phyloP scores from a whole-genome alignment of 1,140 invertebrate species.

The Megalopta genalis region DNA sequence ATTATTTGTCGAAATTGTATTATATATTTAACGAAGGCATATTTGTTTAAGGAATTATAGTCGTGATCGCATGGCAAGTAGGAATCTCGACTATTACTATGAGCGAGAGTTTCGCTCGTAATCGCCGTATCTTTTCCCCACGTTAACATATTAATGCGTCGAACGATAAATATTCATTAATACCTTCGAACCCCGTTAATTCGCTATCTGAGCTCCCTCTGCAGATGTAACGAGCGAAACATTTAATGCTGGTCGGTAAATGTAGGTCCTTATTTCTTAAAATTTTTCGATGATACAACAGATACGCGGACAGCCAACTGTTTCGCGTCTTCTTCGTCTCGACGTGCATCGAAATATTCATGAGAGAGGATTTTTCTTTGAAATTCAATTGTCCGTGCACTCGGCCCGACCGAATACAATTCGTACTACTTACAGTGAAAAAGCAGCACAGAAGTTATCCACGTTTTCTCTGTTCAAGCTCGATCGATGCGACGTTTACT shows the following conservation, averaged over 20 bases:
- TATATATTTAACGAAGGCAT: no score
- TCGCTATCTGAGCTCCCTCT: conserved; percentile 40
- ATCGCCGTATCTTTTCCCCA: no score
- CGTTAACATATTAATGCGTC: no score
- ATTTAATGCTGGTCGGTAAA: conserved; percentile 36
- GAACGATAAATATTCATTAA: no score
- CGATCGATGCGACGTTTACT: not conserved
- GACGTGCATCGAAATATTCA: not conserved
- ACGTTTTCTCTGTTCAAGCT: not conserved
- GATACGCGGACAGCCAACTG: not conserved
- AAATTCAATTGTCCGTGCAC: not conserved
- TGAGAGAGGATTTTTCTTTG: not conserved
- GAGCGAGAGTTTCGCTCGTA: no score
- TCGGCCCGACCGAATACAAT: conserved; percentile 13
- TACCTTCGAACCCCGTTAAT: no score
- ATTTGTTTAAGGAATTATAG: no score
- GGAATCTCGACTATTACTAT: no score
- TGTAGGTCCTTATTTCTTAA: not conserved
- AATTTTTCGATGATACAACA: not conserved
- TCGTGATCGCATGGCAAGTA: no score
- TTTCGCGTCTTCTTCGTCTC: no score
- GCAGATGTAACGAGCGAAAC: not conserved
- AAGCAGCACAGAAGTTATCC: not conserved
- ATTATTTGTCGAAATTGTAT: no score
- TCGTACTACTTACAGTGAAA: conserved; percentile 33